A percentile compares a stretch with the other conserved stretches of the same genome.
phyloP scores from a whole-genome alignment of 1,140 invertebrate species.

The Halictus rubicundus region DNA sequence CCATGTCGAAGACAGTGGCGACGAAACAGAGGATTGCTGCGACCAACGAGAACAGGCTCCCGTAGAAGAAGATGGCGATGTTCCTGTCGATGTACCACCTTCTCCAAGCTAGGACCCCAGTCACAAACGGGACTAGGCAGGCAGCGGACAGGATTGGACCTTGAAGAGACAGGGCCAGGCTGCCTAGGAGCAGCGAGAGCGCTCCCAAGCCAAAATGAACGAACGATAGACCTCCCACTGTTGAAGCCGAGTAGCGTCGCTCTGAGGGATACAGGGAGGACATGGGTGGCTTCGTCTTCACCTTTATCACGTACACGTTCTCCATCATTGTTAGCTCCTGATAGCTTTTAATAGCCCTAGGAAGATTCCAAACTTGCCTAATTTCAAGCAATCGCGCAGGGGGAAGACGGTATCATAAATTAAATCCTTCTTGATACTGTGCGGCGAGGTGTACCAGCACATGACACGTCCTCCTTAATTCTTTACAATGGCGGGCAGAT shows the following conservation, averaged over 20 bases:
- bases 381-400: too few species aligned
- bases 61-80: constrained; percentile 83
- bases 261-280: constrained; percentile 84
- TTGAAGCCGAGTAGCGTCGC: constrained; percentile 84
- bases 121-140: constrained; percentile 80
- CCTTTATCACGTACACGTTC: constrained; percentile 85
- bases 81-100: constrained; percentile 85
- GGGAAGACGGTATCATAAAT: too few species aligned
- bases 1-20: constrained; percentile 63
- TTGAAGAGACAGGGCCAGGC: constrained; percentile 76
- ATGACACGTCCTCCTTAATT: too few species aligned
- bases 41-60: constrained; percentile 62
- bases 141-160: constrained; percentile 80
- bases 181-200: constrained; percentile 81
- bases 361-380: too few species aligned
- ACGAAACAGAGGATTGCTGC: constrained; percentile 62
- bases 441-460: too few species aligned
- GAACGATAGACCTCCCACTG: constrained; percentile 83
- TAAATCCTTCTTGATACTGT: too few species aligned
- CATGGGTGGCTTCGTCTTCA: constrained; percentile 82
- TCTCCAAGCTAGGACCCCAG: constrained; percentile 83
- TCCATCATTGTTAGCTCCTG: constrained; percentile 79
- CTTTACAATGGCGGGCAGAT: too few species aligned
- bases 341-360: not conserved
- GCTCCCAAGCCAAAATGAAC: constrained; percentile 82